Evolutionary conservation across 2,888 invertebrate species (phyloP), one percentile per base, ranked within the genome.

Genomic region (Euzophera pinguis): DNA sequence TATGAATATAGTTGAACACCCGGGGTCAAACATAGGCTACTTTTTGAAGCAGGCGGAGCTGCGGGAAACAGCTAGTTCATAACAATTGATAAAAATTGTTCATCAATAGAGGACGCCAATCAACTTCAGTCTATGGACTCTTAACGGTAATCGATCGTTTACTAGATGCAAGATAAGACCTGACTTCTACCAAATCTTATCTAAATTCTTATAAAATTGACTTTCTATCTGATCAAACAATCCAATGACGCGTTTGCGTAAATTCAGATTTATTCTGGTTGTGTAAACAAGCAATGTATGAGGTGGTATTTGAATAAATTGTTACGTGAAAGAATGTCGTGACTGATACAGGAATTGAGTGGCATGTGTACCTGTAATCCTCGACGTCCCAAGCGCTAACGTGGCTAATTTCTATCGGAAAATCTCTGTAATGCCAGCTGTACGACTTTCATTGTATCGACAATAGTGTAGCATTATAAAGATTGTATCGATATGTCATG

Each of bases 101-200:
- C 35, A 35, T 43, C 35, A 51, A 43, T 22, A 22, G 35, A 35
- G 35, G 43, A 13, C n/a, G 14, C 39, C 43, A 51, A 43, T 51
- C 35, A 42, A 35, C 22, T 43, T 43, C 51, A 51, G 43, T 51
- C 43, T 43, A 35, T 4, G 14, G 35, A 12, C 37, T 43, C 35
- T 27, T 43, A 43, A 51, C 43, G 35, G 10, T 51, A 51, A 51
- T 43, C 51, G 51, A 43, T 43, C 51, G 43, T 17, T 43, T 14
- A 14, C 51, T 37, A 35, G 51, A 51, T 51, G 22, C 17, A 7
- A 51, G 43, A 51, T 51, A 51, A 45, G 35, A 32, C 50, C 22
- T 45, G 10, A 14, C 32, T 14, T 45, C 32, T 32, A 45, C 45
- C 45, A 45, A 10, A 45, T 14, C 16, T 6, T 16, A 1, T 8